phyloP scores from a whole-genome alignment of 2,888 invertebrate species.

The Luffia ferchaultella region DNA sequence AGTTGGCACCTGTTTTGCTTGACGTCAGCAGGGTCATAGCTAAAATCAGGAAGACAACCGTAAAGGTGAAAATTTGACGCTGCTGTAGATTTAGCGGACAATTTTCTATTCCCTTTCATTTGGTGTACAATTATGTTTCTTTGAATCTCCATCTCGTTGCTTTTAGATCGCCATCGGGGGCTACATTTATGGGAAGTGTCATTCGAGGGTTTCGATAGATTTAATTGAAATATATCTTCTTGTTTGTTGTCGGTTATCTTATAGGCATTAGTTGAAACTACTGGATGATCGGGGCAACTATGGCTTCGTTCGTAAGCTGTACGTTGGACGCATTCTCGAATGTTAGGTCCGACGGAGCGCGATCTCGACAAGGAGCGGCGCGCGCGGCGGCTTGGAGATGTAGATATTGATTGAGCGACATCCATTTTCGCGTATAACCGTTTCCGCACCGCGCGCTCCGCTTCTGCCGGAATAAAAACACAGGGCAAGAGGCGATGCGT shows the following conservation, averaged over 20 bases:
- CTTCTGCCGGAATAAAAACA: constrained; percentile 28
- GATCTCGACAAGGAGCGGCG: constrained; percentile 37
- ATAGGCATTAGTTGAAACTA: constrained; percentile 28
- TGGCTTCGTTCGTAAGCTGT: constrained; percentile 36
- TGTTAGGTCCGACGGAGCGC: constrained; percentile 34
- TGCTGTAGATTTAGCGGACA: no score
- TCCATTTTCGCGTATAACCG: constrained; percentile 22
- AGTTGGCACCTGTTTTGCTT: no score
- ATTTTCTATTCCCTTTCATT: no score
- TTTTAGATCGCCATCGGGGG: no score
- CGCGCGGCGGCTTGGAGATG: constrained; percentile 26
- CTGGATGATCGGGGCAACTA: constrained; percentile 40
- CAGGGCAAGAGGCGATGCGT: constrained; percentile 30
- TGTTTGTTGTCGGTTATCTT: constrained; percentile 34
- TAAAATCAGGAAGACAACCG: no score
- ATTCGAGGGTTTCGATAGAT: background rate
- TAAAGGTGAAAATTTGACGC: no score
- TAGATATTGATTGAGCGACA: constrained; percentile 17
- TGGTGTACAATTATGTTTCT: no score
- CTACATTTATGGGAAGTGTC: no score
- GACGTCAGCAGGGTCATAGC: no score
- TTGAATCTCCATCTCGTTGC: no score
- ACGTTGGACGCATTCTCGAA: constrained; percentile 27
- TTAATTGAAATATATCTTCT: constrained; percentile 30
- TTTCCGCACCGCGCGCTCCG: constrained; percentile 30